Evolutionary conservation across 2,888 invertebrate genomes (phyloP), one percentile per base, ranked within the genome.

Genomic region (Napeogenes inachia): DNA sequence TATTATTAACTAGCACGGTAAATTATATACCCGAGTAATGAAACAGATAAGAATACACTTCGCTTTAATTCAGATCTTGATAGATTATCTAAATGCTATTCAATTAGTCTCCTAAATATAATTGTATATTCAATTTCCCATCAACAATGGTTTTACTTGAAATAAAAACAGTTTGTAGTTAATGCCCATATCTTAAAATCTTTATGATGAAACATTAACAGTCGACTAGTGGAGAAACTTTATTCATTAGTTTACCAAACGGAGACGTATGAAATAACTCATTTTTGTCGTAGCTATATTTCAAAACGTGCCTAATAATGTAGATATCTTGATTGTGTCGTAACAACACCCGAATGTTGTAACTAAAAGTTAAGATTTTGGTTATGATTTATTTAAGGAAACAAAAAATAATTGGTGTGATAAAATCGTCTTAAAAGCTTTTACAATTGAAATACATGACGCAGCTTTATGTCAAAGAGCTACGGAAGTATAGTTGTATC

Each of bases 241-340:
- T 57, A 62, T 66, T 62, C 60, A 66, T 64, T 56, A 60, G 54
- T 64, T 64, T 59, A n/a, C 47, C 60, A 45, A 62, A 59, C 46
- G 21, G 59, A 58, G 13, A 32, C 32, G 21, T 54, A 61, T 53
- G 46, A 63, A 57, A 68, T 67, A 64, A 67, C 61, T 66, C 46
- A 66, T 57, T 64, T 62, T 61, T 63, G 62, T 66, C 57, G 57
- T 56, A 55, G 58, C 32, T n/a, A 45, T 55, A 38, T 63, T 67
- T 59, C 62, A 55, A 54, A 66, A 64, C 45, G 6, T 56, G 47
- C 30, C 45, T 56, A 30, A n/a, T 54, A 64, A 59, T 60, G 57
- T 59, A 42, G 62, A 66, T 56, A 45, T 45, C n/a, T 56, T 54
- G 53, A 10, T 56, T 38, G 38, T 66, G 62, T 50, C 56, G 62